Base-by-base conservation (phyloP, 2,797 vertebrate genomes). In the Anguilla megastoma region DNA sequence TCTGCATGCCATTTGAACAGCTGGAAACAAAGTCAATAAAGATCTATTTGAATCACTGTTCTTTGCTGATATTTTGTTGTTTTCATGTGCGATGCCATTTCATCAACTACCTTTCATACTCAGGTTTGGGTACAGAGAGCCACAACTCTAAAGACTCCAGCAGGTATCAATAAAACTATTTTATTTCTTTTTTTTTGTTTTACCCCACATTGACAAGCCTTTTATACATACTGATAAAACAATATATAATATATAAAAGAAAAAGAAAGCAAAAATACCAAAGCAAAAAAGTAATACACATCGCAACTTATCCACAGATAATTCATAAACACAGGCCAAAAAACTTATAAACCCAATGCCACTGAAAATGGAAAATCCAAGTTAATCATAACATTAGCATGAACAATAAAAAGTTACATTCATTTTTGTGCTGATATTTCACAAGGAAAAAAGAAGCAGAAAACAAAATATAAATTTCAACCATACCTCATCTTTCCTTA, bases 1-100 rank as follows among this genome's bases (percentile, higher is more conserved):
- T 96, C 95, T 98, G 98, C 98, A 99, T 99, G 98, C 97, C 95
- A 95, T 95, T 97, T 96, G 96, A 82, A 97, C 96, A 97, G 97
- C 96, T 97, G 97, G 94, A 95, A 94, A 95, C 95, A 95, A 95
- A 96, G 96, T 97, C 92, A 96, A 99, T 98, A 99, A 99, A 99
- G 97, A 95, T 96, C 94, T 88, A 95, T 95, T 96, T 95, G 93
- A 96, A 94, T 94, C 95, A 96, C 93, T 89, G 74, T 63, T 89
- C 71, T 79, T 41, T 76, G 1, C 21, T 79, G 24, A 86, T 27
- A 63, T 24, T 3, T 84, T 4, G 33, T 84, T 4, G 33, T 27
- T 69, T 30, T 84, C 45, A 24, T 84, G 80, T 84, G 79, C 1
- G 3, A 56, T 36, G 21, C 5, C 12, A 16, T n/a, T 1, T n/a